Base-by-base conservation (phyloP, 2,888 invertebrate species). In the Neoitamus cyanurus region DNA sequence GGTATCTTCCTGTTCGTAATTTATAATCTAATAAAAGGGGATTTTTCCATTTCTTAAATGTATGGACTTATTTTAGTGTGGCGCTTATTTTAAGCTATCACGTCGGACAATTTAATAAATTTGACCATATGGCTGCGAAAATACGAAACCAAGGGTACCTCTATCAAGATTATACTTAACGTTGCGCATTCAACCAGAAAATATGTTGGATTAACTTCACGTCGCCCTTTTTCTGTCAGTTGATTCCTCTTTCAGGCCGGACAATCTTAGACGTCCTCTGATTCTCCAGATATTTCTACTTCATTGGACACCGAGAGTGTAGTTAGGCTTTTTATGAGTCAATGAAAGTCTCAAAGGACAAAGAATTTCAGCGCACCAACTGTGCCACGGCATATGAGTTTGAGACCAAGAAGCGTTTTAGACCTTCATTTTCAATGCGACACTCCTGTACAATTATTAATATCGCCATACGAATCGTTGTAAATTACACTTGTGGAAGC, bases 141-240 rank as follows among this genome's bases (percentile, higher is more conserved):
- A 85, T 85, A 84, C 84, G 84, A 83, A 84, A 73, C 68, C 77
- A 83, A 85, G 78, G 83, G 85, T 68, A 84, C 85, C 85, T 85
- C 84, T 84, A 85, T 85, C 84, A 85, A 84, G 85, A 85, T 85
- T 84, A 85, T 84, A 84, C 84, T 85, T 85, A 85, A 85, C 84
- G 84, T 37, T 85, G 85, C 78, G 84, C 85, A 83, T 85, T 80
- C 84, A 84, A 85, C 83, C 85, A 85, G 85, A 85, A 85, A 85
- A 85, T 85, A 85, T 84, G 85, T 84, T 85, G 85, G 85, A 85
- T 85, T 85, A 85, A 85, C 85, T 85, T 85, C 84, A 75, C 80
- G 84, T 68, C 80, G 84, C 46, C 85, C 69, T 73, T 85, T 80
- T 72, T 75, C 77, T 75, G 31, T 34, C 69, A 58, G 58, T 80